phyloP scores from a whole-genome alignment of 2,113 vertebrate genomes.

The Tragelaphus imberbis region DNA sequence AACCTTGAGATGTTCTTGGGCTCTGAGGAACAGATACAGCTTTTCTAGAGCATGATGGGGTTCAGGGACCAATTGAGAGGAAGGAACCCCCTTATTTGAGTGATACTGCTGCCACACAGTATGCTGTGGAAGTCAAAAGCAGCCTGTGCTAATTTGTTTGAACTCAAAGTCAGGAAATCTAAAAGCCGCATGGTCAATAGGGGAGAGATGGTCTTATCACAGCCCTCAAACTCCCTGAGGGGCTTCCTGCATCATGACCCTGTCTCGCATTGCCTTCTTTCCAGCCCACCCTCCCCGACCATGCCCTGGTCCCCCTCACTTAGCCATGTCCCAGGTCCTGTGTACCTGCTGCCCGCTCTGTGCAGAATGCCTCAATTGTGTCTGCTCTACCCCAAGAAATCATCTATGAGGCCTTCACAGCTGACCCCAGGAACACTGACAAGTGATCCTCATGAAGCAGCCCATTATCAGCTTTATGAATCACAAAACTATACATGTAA shows the following conservation, averaged over 20 bases:
- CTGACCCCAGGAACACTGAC: not conserved
- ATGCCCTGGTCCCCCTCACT: not conserved
- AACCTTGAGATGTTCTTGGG: not conserved
- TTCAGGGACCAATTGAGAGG: not conserved
- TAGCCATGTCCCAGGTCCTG: not conserved
- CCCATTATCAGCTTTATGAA: not conserved
- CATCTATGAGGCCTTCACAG: not conserved
- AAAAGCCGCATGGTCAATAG: not conserved
- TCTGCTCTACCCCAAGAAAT: not conserved
- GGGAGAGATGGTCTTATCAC: not conserved
- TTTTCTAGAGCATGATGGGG: not conserved
- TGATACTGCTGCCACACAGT: rapidly evolving
- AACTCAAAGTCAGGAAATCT: not conserved
- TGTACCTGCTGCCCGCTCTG: not conserved
- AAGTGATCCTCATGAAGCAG: not conserved
- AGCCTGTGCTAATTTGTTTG: not conserved
- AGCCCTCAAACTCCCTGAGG: too few species aligned
- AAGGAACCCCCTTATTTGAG: not conserved
- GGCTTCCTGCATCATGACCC: not conserved
- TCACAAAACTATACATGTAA: not conserved
- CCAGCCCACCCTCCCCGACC: rapidly evolving
- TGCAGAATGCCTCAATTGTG: not conserved
- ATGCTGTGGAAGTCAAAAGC: not conserved
- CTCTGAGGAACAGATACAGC: not conserved
- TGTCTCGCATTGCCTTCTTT: not conserved